Evolutionary conservation across 2,888 invertebrate genomes (phyloP).

Genomic region (Petrolisthes cinctipes): DNA sequence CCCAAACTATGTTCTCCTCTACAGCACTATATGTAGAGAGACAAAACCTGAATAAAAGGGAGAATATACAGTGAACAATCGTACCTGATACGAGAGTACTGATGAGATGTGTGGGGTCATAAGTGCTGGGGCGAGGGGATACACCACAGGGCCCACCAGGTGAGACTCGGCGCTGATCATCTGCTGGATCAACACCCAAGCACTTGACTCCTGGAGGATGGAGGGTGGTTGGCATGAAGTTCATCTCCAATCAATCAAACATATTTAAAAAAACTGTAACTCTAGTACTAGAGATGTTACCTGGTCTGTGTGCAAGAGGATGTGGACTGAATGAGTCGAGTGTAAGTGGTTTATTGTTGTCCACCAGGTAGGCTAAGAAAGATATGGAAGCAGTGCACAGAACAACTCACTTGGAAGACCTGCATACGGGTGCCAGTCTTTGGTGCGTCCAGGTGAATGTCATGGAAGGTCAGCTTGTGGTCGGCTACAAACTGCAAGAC

Average conservation of each 20-base stretch:
- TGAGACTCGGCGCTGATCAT: slow-evolving; percentile 32
- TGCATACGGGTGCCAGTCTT: slow-evolving; percentile 36
- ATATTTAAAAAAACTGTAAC: too few relatives aligned
- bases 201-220: slow-evolving; percentile 12
- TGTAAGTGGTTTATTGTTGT: too few relatives aligned
- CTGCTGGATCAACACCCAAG: slow-evolving; percentile 6
- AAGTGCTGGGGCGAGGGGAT: slow-evolving; percentile 33
- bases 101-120: slow-evolving; percentile 32
- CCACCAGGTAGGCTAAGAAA: too few relatives aligned
- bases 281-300: too few relatives aligned
- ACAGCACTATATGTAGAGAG: too few relatives aligned
- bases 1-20: too few relatives aligned
- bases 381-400: neutral
- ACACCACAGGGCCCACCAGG: slow-evolving; percentile 25
- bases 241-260: too few relatives aligned
- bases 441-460: slow-evolving; percentile 29
- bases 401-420: slow-evolving; percentile 28
- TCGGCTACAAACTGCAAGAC: slow-evolving; percentile 30
- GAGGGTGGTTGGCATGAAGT: too few relatives aligned
- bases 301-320: too few relatives aligned
- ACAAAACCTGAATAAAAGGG: neutral
- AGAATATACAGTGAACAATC: neutral
- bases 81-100: slow-evolving; percentile 28
- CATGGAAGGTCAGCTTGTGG: slow-evolving; percentile 19
- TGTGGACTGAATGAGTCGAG: too few relatives aligned